Evolutionary conservation across 2,113 vertebrate genomes (phyloP), one percentile per base, ranked within the genome.

Genomic region (Archocentrus centrarchus): DNA sequence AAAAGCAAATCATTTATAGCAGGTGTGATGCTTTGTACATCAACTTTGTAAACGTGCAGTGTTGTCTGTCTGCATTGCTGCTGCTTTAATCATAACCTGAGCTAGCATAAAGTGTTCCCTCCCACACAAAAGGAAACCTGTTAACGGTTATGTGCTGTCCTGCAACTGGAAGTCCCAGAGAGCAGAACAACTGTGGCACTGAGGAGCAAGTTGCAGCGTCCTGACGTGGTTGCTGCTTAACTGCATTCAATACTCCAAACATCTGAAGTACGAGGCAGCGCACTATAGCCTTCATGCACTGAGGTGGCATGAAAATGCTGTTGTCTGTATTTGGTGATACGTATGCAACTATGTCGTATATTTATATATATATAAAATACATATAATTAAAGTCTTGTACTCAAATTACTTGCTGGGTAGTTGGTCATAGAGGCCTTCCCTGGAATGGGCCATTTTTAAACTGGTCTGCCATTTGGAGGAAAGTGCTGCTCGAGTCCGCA

Each of bases 191-290:
- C 24, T 63, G 47, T 55, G 44, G 24, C 30, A 3, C 44, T 70
- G 66, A 73, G 50, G 44, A 53, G 66, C 24, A 75, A 18, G 81
- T 53, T 62, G 4, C 55, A 53, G 59, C 39, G 15, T 59, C 70
- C 50, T 27, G 24, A n/a, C 47, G 9, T 13, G 32, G 60, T 79
- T 57, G 47, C 37, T 60, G 1, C 61, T 79, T 11, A 32, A 9
- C 39, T 35, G 30, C 22, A 77, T 70, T 60, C 75, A 35, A 35
- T 6, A 3, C 17, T 70, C 61, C 77, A 80, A 78, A 61, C 64
- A 73, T 66, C 35, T 62, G 5, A 77, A 79, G 70, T 77, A 27
- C 53, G 66, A 55, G 47, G 59, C 80, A 35, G 61, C 64, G 63
- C 14, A 10, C 35, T 27, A 47, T 63, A 76, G 14, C 41, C 47